These are phyloP conservation scores for Schizopygopsis malacanthus DNA, from an alignment of 2,797 vertebrate species.

Conservation along the genomic window DNA sequence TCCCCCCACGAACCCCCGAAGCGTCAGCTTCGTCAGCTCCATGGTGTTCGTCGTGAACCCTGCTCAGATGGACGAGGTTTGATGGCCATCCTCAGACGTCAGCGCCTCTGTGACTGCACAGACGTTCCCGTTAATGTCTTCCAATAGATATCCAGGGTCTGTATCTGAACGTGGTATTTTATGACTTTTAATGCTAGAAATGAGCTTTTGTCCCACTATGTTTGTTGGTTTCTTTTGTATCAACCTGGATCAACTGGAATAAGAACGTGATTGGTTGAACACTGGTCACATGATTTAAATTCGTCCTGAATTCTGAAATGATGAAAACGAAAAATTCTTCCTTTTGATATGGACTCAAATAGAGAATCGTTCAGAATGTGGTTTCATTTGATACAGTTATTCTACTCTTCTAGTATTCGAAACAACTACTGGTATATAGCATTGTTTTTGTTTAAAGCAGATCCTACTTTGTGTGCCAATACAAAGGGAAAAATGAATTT, in stretches of 20 bases:
- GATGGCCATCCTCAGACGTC: too few relatives aligned
- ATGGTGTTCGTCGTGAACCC: slow-evolving; percentile 16
- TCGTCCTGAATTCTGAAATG: not conserved
- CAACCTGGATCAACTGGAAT: slow-evolving; percentile 72
- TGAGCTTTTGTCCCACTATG: slow-evolving; percentile 9
- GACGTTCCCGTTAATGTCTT: slow-evolving; percentile 57
- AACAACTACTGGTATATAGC: slow-evolving; percentile 71
- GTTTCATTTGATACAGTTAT: slow-evolving; percentile 36
- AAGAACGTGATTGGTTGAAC: slow-evolving; percentile 3
- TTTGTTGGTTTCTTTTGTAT: slow-evolving; percentile 9
- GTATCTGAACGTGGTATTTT: slow-evolving; percentile 21
- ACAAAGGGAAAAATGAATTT: slow-evolving; percentile 63
- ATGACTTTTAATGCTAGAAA: slow-evolving; percentile 28
- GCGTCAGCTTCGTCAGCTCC: slow-evolving; percentile 6
- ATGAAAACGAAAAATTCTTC: slow-evolving; percentile 33
- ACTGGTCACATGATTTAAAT: slow-evolving; percentile 22
- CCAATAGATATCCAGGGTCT: slow-evolving; percentile 52
- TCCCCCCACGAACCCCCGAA: not conserved
- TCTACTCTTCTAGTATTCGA: slow-evolving; percentile 47
- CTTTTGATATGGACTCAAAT: slow-evolving; percentile 28
- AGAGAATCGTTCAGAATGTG: slow-evolving; percentile 10
- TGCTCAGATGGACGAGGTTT: not conserved
- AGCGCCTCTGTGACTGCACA: not conserved
- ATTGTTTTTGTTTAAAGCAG: slow-evolving; percentile 64
- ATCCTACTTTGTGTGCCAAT: slow-evolving; percentile 70